A percentile compares a stretch with the other conserved stretches of the same genome.
Conservation (phyloP, 1,140 invertebrate species). For the Psix sp. region DNA sequence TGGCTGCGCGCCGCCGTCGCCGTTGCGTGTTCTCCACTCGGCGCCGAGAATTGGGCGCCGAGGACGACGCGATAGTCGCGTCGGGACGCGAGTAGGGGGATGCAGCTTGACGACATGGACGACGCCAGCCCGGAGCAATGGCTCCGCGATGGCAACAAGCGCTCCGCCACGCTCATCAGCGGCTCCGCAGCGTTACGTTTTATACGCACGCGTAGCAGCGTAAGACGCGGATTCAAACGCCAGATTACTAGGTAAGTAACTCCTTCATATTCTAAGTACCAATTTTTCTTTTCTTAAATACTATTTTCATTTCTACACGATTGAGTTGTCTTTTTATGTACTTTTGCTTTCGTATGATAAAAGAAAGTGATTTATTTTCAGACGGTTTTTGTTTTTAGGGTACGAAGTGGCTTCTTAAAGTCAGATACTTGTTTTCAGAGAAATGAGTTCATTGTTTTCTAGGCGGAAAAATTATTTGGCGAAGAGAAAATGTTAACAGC, state of each 20-base stretch:
- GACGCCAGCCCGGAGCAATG: slow-evolving; percentile 68
- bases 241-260: slow-evolving; percentile 69
- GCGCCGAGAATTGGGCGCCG: slow-evolving; percentile 19
- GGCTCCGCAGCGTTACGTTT: slow-evolving; percentile 68
- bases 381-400: too few species aligned
- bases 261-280: background rate
- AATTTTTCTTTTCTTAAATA: background rate
- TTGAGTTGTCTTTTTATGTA: too few species aligned
- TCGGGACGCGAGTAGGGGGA: slow-evolving; percentile 19
- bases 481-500: too few species aligned
- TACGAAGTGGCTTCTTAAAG: too few species aligned
- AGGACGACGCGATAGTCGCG: slow-evolving; percentile 18
- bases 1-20: slow-evolving; percentile 9
- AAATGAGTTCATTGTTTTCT: too few species aligned
- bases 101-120: slow-evolving; percentile 65
- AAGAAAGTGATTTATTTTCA: too few species aligned
- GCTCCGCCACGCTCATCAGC: slow-evolving; percentile 58
- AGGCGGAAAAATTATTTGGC: too few species aligned
- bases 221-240: slow-evolving; percentile 68
- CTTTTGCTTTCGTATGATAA: too few species aligned
- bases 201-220: slow-evolving; percentile 70
- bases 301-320: background rate
- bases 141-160: slow-evolving; percentile 67
- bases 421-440: too few species aligned
- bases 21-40: slow-evolving; percentile 12